phyloP scores from a whole-genome alignment of 2,888 invertebrate genomes.

The Dione juno region DNA sequence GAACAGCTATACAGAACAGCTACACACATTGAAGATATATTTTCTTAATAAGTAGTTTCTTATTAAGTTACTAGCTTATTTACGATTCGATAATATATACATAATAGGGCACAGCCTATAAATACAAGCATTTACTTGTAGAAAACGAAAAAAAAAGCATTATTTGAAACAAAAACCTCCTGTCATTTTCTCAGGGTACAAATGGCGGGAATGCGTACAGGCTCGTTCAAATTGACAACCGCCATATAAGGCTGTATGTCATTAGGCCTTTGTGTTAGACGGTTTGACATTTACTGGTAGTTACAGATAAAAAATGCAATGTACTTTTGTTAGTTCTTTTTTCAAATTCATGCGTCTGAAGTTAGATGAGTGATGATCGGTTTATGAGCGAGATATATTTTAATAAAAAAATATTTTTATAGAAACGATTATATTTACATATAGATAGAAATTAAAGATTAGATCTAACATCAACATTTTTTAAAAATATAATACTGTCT shows the following conservation, averaged over 20 bases:
- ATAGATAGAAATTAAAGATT: too few species aligned
- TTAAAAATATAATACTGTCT: too few species aligned
- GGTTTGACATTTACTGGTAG: conserved; percentile 20
- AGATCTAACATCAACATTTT: too few species aligned
- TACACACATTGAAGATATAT: too few species aligned
- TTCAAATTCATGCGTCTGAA: not conserved
- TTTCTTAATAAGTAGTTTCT: too few species aligned
- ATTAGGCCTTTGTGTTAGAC: conserved; percentile 38
- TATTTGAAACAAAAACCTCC: conserved; percentile 6
- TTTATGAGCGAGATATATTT: too few species aligned
- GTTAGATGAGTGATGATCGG: not conserved
- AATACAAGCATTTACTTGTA: not conserved
- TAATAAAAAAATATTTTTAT: too few species aligned
- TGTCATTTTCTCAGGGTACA: conserved; percentile 39
- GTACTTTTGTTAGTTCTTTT: not conserved
- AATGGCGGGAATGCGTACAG: conserved; percentile 32
- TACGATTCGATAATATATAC: too few species aligned
- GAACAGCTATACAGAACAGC: too few species aligned
- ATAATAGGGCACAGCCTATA: too few species aligned
- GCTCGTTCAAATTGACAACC: conserved; percentile 77
- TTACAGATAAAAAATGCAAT: conserved; percentile 18
- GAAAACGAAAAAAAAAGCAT: not conserved
- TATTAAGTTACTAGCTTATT: too few species aligned
- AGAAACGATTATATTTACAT: too few species aligned
- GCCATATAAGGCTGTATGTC: conserved; percentile 65